Base-by-base conservation (phyloP, 2,888 invertebrate species). In the Chrysolina americana region DNA sequence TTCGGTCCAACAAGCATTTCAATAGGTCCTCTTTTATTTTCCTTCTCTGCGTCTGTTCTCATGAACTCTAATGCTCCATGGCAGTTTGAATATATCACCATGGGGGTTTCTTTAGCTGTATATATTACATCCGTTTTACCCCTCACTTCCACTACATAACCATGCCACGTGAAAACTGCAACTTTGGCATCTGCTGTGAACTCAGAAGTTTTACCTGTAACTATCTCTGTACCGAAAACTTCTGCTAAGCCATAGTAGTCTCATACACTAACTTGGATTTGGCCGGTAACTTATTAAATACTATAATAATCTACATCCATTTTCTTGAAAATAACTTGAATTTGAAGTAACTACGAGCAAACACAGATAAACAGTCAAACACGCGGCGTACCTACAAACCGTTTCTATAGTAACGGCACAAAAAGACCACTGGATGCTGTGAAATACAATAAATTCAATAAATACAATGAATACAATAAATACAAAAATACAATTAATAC, bases 151-250 rank as follows among this genome's bases (percentile, higher is more conserved):
- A 99, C 88, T 0, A 92, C 92, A 85, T 98, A 98, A 0, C 98
- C 98, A 85, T 98, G 97, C 94, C 96, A 99, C 1, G 98, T 97
- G 85, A 95, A 99, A 19, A 99, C 94, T 0, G 98, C 98, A 10
- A 98, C 94, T 89, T 99, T 98, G 1, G 98, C 95, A 0, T 98
- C 97, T 3, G 95, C 91, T 10, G 92, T 91, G 87, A 98, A 98
- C 82, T 94, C 94, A 87, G 98, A 98, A 0, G 94, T 93, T 88
- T 97, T 98, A 69, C 96, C 96, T 88, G 95, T 95, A 0, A 97
- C 96, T 73, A 99, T 86, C 88, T 99, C 99, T 0, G 98, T 97
- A 0, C 99, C 99, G 89, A 99, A 99, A 59, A 99, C 92, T 89
- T 99, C 99, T 0, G 98, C 98, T 83, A 94, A 92, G 0, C 99